Evolutionary conservation across 2,797 vertebrate genomes (phyloP).

Genomic region (Meriones psammophilus): DNA sequence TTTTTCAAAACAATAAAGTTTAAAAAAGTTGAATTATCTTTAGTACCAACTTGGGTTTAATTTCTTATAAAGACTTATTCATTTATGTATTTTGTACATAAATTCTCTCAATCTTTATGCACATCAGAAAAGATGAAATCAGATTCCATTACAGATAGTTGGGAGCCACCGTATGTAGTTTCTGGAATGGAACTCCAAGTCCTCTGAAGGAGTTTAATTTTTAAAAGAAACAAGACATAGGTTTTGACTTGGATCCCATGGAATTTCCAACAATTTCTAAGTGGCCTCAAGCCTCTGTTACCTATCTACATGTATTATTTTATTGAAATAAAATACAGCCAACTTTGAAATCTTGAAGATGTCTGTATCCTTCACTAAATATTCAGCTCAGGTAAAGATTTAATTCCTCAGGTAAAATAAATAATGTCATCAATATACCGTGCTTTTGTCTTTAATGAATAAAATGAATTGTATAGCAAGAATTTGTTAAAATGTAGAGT

Average conservation of each 20-base stretch:
- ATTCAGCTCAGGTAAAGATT: neutral
- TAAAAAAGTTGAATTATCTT: neutral
- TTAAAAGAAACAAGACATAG: neutral
- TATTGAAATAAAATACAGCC: neutral
- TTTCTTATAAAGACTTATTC: neutral
- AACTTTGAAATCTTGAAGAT: neutral
- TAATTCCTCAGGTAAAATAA: neutral
- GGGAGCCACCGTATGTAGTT: too few relatives aligned
- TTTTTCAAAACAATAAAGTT: neutral
- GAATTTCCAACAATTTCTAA: neutral
- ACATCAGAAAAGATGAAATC: too few relatives aligned
- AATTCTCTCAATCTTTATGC: too few relatives aligned
- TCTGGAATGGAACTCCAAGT: too few relatives aligned
- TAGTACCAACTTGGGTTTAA: neutral
- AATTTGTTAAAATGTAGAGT: neutral
- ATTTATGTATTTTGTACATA: too few relatives aligned
- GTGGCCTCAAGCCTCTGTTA: neutral
- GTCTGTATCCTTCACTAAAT: neutral
- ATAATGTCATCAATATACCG: neutral
- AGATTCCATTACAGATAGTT: too few relatives aligned
- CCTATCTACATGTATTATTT: neutral
- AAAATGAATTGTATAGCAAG: neutral
- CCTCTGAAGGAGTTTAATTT: neutral
- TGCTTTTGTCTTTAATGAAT: neutral
- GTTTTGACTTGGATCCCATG: neutral